Evolutionary conservation across 2,797 vertebrate species (phyloP), one percentile per base, ranked within the genome.

Genomic region (Falco cherrug): DNA sequence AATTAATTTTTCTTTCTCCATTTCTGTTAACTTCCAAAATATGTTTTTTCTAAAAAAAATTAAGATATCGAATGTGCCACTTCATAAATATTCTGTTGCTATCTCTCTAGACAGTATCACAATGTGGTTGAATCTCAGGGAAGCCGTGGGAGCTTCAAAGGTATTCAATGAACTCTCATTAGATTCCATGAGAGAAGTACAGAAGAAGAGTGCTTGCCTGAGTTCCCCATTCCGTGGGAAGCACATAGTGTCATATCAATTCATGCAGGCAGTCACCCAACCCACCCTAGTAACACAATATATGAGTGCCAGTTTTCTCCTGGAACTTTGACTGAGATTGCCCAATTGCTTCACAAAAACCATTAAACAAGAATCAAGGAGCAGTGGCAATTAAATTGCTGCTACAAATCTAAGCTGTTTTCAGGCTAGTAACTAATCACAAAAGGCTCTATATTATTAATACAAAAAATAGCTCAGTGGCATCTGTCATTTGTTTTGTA

Each of bases 261-360:
- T 84, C 61, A 59, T 2, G 3, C 29, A 70, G 28, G 24, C 51
- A 31, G 3, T 64, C 51, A 31, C 21, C 28, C 47, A 51, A 6
- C 26, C 8, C 0, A 0, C 5, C 15, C 41, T 50, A 10, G 28
- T 21, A 84, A 78, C 2, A 35, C 86, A 50, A 12, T 13, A 5
- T 18, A 20, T 9, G 10, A 43, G 22, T 31, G 21, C 17, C 17
- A 35, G 0, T 78, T 93, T 84, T 82, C 28, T 73, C 48, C n/a
- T 77, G 47, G 8, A 71, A n/a, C 43, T 61, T 75, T 50, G 41
- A 19, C 25, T 47, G 41, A 68, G 16, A 41, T 73, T 76, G 25
- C 22, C 26, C 59, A 53, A 1, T 67, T 68, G 6, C 63, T 84
- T 84, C 48, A 53, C 10, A 64, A 82, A 87, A 35, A 45, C 24